Percentiles rank a stretch among this genome's conserved stretches.
Conservation (phyloP, 2,888 invertebrate genomes). For the Lasiommata megera region DNA sequence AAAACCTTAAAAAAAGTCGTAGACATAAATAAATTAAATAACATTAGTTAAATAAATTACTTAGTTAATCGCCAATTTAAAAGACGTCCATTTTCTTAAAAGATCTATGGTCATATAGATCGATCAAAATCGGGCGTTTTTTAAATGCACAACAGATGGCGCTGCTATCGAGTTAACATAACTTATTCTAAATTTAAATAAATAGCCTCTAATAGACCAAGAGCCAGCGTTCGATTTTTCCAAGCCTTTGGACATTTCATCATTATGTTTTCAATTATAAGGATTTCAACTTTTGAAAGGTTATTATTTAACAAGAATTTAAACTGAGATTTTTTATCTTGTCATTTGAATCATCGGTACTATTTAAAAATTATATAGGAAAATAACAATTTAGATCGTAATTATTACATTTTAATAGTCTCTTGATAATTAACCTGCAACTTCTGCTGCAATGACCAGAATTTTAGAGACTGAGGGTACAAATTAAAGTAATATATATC, state of each 20-base stretch:
- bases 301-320: background rate
- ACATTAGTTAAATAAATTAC: constrained; percentile 7
- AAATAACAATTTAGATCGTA: too few species aligned
- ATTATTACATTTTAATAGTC: too few species aligned
- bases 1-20: background rate
- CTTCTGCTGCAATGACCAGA: too few species aligned
- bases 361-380: too few species aligned
- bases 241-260: background rate
- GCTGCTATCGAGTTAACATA: background rate
- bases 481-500: too few species aligned
- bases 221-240: background rate
- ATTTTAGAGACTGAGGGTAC: too few species aligned
- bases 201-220: constrained; percentile 4
- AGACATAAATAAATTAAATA: constrained; percentile 18
- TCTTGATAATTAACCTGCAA: too few species aligned
- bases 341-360: too few species aligned
- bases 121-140: constrained; percentile 34
- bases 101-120: constrained; percentile 28
- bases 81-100: constrained; percentile 26
- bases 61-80: constrained; percentile 27
- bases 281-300: background rate
- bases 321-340: background rate
- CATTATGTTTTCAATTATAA: too few species aligned
- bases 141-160: constrained; percentile 37
- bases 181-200: constrained; percentile 15